phyloP scores from a whole-genome alignment of 2,888 invertebrate genomes.

The Ormia ochracea region DNA sequence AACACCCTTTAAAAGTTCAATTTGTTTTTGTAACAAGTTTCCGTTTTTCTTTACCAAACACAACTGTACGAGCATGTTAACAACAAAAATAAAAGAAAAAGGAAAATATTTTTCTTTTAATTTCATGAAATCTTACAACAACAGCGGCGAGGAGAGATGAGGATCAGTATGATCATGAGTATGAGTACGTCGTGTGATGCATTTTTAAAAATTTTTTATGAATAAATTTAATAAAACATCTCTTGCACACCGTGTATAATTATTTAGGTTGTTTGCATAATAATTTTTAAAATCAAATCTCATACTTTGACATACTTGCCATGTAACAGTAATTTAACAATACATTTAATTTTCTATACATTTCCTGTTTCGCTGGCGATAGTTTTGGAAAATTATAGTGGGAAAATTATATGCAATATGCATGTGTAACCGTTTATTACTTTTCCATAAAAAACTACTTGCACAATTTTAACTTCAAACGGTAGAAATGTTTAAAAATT shows the following conservation, averaged over 20 bases:
- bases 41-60: slow-evolving; percentile 7
- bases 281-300: background rate
- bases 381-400: background rate
- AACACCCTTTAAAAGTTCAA: background rate
- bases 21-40: slow-evolving; percentile 7
- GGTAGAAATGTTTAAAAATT: too few species aligned
- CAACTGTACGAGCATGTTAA: background rate
- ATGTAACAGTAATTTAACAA: slow-evolving; percentile 20
- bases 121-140: background rate
- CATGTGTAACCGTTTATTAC: too few species aligned
- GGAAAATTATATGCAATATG: background rate
- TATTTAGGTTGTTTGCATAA: slow-evolving; percentile 38
- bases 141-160: background rate
- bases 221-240: slow-evolving; percentile 37
- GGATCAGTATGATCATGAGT: slow-evolving; percentile 7
- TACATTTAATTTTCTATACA: background rate
- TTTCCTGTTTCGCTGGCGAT: slow-evolving; percentile 32
- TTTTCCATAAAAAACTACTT: too few species aligned
- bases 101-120: slow-evolving; percentile 9
- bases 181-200: too few species aligned
- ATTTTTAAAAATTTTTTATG: slow-evolving; percentile 1
- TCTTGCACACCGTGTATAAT: slow-evolving; percentile 37
- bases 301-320: slow-evolving; percentile 6
- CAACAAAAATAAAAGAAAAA: background rate
- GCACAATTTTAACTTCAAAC: too few species aligned